These are phyloP conservation scores for Drosophila subobscura DNA, from an alignment of 1,140 invertebrate species.

Conservation along the genomic window DNA sequence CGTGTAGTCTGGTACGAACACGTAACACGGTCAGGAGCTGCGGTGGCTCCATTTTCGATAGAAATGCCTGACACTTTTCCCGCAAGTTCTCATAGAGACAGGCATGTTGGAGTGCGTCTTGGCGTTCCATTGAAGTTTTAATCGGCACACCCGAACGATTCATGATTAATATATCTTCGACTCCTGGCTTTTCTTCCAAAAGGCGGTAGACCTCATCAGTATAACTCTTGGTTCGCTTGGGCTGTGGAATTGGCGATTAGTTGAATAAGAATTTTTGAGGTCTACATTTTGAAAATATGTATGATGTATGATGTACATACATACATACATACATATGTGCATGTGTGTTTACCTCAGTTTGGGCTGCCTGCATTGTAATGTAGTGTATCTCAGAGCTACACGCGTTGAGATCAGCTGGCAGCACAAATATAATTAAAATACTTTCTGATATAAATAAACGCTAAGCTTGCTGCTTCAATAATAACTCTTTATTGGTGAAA, in stretches of 20 bases:
- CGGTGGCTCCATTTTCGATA: slow-evolving; percentile 62
- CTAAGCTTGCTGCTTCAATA: no score
- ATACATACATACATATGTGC: no score
- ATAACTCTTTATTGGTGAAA: no score
- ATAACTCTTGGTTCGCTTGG: slow-evolving; percentile 70
- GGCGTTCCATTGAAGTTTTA: slow-evolving; percentile 63
- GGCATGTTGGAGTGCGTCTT: slow-evolving; percentile 61
- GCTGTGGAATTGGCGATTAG: slow-evolving; percentile 9
- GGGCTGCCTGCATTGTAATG: slow-evolving; percentile 35
- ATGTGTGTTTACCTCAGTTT: slow-evolving; percentile 28
- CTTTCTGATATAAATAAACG: no score
- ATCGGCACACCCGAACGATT: slow-evolving; percentile 74
- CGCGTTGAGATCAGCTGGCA: no score
- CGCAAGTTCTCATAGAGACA: slow-evolving; percentile 72
- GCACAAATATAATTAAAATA: no score
- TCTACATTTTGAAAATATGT: no score
- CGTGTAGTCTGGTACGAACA: slow-evolving; percentile 68
- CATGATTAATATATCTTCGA: slow-evolving; percentile 73
- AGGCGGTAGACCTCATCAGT: slow-evolving; percentile 64
- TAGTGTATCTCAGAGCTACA: no score
- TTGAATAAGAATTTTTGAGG: no score
- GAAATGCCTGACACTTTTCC: slow-evolving; percentile 64
- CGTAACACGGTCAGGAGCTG: slow-evolving; percentile 61
- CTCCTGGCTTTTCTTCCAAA: slow-evolving; percentile 57
- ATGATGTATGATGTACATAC: no score